These are phyloP conservation scores for Euphonia xanthogaster DNA, from an alignment of 2,797 vertebrate species.

Conservation along the genomic window DNA sequence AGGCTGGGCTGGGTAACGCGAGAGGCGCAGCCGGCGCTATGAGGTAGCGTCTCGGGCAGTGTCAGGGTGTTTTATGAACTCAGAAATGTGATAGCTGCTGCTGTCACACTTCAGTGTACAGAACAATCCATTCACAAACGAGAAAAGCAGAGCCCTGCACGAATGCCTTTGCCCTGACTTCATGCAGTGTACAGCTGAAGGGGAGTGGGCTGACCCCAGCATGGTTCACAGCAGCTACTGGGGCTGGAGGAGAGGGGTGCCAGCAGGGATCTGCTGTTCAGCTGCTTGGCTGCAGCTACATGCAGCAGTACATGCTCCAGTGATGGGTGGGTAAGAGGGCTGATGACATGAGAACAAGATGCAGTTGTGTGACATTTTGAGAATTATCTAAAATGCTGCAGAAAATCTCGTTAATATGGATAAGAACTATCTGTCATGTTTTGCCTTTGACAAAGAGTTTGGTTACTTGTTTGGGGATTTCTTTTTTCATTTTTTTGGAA, in stretches of 20 bases:
- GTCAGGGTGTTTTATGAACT: conserved; percentile 77
- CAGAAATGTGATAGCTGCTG: conserved; percentile 79
- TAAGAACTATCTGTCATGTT: not conserved
- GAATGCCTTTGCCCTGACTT: conserved; percentile 74
- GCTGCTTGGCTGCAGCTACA: not conserved
- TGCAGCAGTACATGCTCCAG: not conserved
- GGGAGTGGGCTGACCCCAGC: conserved; percentile 29
- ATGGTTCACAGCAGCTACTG: not conserved
- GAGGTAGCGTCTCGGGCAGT: conserved; percentile 80
- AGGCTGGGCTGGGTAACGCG: not conserved
- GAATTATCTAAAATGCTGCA: not conserved
- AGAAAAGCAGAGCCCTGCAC: conserved; percentile 76
- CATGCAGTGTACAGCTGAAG: not conserved
- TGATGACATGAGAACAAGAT: not conserved
- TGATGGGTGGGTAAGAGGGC: not conserved
- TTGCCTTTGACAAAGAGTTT: not conserved
- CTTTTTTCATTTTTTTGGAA: not conserved
- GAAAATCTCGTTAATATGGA: not conserved
- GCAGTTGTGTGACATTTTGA: not conserved
- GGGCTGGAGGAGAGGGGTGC: not conserved
- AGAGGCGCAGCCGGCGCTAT: conserved; percentile 68
- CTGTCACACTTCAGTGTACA: conserved; percentile 75
- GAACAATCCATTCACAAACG: conserved; percentile 77
- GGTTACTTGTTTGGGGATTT: not conserved
- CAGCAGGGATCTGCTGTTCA: not conserved